These are phyloP conservation scores for Cordylochernes scorpioides DNA, from an alignment of 2,888 invertebrate genomes.

Conservation along the genomic window DNA sequence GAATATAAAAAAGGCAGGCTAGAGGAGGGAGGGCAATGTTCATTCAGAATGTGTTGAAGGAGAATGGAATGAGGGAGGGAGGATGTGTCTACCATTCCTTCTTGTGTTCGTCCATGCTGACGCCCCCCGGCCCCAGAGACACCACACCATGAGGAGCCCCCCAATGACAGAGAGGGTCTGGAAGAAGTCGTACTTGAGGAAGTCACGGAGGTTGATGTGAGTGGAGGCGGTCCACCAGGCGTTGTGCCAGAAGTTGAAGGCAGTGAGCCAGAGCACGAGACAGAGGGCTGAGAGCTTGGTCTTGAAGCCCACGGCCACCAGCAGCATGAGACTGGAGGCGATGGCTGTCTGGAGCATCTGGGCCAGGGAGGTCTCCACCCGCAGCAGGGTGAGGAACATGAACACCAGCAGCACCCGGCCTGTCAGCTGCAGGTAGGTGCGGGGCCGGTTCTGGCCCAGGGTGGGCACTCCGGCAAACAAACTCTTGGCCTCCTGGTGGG, in stretches of 20 bases:
- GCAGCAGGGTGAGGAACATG: constrained; percentile 88
- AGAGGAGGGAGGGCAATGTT: too few species aligned
- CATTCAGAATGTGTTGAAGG: too few species aligned
- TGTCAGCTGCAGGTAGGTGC: constrained; percentile 79
- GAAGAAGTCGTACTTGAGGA: constrained; percentile 97
- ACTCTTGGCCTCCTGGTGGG: constrained; percentile 67
- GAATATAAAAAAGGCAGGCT: too few species aligned
- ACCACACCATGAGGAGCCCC: constrained; percentile 92
- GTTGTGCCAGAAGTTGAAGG: constrained; percentile 83
- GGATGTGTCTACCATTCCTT: constrained; percentile 53
- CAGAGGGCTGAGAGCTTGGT: constrained; percentile 89
- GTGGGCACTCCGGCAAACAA: constrained; percentile 61
- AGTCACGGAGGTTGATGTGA: constrained; percentile 86
- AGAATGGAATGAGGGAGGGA: neutral
- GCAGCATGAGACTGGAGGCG: constrained; percentile 74
- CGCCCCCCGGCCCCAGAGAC: constrained; percentile 87
- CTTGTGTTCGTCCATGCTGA: constrained; percentile 99
- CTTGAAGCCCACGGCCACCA: constrained; percentile 90
- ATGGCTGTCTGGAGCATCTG: constrained; percentile 72
- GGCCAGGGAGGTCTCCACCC: constrained; percentile 50
- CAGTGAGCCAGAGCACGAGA: constrained; percentile 55
- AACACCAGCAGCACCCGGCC: constrained; percentile 84
- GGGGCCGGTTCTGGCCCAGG: constrained; percentile 66
- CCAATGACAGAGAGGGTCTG: constrained; percentile 96
- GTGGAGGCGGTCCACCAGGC: constrained; percentile 92